Conservation (phyloP, 2,888 invertebrate genomes). For the Anaspis maculata region DNA sequence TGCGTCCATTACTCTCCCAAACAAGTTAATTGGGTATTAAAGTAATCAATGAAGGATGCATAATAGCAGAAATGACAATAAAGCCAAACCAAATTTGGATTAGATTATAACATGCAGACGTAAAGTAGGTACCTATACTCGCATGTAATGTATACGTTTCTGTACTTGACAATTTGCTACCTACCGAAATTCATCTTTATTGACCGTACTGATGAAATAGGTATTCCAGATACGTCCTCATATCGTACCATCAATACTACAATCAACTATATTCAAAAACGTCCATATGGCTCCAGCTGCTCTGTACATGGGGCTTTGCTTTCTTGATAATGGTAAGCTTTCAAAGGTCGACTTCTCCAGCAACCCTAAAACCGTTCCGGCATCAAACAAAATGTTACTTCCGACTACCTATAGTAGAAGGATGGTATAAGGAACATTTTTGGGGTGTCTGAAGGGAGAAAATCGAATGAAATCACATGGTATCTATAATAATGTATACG, state of each 20-base stretch:
- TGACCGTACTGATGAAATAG: conserved; percentile 10
- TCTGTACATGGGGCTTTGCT: conserved; percentile 71
- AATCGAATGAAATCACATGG: too few relatives aligned
- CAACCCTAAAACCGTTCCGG: conserved; percentile 1
- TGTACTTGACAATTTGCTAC: too few relatives aligned
- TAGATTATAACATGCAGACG: too few relatives aligned
- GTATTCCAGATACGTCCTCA: conserved; percentile 68
- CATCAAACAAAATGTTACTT: too few relatives aligned
- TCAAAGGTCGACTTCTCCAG: not conserved
- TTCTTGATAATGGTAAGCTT: conserved; percentile 59
- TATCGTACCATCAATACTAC: conserved; percentile 74
- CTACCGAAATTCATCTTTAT: too few relatives aligned
- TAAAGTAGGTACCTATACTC: too few relatives aligned
- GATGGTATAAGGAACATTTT: too few relatives aligned
- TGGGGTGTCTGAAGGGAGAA: too few relatives aligned
- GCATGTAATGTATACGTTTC: too few relatives aligned
- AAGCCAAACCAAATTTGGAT: conserved; percentile 1
- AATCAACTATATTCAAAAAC: conserved; percentile 64
- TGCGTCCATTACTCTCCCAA: too few relatives aligned
- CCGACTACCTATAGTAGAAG: too few relatives aligned
- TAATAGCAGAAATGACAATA: conserved; percentile 5
- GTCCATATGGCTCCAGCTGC: conserved; percentile 69
- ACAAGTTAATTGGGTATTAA: conserved; percentile 6
- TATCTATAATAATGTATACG: too few relatives aligned
- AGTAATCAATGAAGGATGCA: conserved; percentile 5